Evolutionary conservation across 2,113 vertebrate genomes (phyloP), one percentile per base, ranked within the genome.

Genomic region (Cyanocitta stelleri): DNA sequence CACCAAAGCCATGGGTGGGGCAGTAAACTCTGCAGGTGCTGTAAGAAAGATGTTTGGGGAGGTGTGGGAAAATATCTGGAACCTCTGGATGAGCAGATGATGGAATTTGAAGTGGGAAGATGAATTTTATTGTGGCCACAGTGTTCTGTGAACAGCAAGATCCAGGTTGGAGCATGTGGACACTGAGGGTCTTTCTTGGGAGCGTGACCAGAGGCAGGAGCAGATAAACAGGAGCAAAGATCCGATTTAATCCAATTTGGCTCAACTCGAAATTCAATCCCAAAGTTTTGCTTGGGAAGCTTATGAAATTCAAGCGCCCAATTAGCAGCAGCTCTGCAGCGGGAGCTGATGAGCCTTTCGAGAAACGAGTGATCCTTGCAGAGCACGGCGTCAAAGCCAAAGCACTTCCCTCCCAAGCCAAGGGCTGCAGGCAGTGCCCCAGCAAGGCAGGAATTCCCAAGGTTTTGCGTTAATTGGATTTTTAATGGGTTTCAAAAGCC

Each of bases 401-500:
- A 87, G 4, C 66, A 22, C 74, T 78, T 87, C 94, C 18, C 51
- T 48, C 19, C 77, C 85, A 13, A 87, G 69, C 54, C 83, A 74
- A 88, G 54, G 86, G 91, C 77, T 96, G 54, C 43, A 26, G 91
- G 93, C 94, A 85, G 83, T 66, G 68, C 82, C 93, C 74, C 66
- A 66, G 75, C 78, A 49, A 66, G 85, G 91, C 58, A 73, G 52
- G 79, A 68, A 77, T 54, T 63, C 92, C 94, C 81, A 66, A 88
- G 66, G 95, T 93, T 58, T 67, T 76, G 87, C 84, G 78, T 96
- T 96, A 96, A 97, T 93, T 97, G 95, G 91, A 68, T 95, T 96
- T 96, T 95, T 88, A 95, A 88, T 52, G 82, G 79, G 20, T 82
- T 97, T 89, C 92, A 92, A 95, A 97, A 86, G 54, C 56, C 24